Conservation (phyloP, 2,113 vertebrate species). For the Recurvirostra avosetta region DNA sequence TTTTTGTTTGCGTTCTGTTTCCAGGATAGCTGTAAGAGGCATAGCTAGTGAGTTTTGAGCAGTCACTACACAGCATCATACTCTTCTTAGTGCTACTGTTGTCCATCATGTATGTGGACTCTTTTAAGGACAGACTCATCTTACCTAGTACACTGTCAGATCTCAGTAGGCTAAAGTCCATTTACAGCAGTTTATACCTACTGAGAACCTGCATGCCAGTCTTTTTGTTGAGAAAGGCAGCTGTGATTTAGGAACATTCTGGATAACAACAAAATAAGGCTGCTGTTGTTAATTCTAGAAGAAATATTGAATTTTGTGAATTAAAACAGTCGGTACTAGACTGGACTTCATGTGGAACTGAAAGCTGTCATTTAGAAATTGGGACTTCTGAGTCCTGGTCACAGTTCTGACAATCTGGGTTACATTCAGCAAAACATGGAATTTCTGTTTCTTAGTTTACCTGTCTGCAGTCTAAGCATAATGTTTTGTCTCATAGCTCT, state of each 20-base stretch:
- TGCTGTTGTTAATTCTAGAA: neutral
- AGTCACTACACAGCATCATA: rapidly evolving
- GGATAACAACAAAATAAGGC: neutral
- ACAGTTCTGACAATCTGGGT: neutral
- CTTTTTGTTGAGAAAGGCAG: neutral
- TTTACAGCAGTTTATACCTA: neutral
- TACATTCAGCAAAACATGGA: neutral
- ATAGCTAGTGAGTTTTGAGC: neutral
- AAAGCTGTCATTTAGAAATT: neutral
- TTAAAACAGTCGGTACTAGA: neutral
- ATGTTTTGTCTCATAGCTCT: neutral
- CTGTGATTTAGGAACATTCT: neutral
- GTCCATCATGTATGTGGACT: neutral
- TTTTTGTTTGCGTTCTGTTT: constrained; percentile 7
- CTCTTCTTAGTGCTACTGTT: neutral
- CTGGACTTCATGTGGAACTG: neutral
- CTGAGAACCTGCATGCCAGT: rapidly evolving
- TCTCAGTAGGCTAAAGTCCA: neutral
- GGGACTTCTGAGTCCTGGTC: neutral
- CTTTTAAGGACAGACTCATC: neutral
- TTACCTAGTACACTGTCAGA: neutral
- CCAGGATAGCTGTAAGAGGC: neutral
- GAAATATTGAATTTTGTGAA: neutral
- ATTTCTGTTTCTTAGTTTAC: neutral
- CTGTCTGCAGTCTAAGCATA: neutral